Evolutionary conservation across 2,113 vertebrate genomes (phyloP).

Genomic region (Indri indri): DNA sequence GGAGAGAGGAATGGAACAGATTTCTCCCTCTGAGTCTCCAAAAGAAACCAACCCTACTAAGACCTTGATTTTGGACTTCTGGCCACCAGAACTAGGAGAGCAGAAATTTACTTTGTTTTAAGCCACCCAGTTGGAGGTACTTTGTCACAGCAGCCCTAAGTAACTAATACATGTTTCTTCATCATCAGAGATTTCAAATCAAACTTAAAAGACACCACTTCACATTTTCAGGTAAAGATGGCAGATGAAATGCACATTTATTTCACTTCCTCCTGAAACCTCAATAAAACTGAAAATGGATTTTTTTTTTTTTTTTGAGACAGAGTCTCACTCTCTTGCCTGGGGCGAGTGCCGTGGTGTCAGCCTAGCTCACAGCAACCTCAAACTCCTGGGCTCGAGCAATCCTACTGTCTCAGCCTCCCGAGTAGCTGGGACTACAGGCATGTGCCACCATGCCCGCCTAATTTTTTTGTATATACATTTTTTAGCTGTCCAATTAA

Average conservation of each 20-base stretch:
- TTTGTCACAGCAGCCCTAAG: not conserved
- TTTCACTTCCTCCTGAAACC: constrained; percentile 6
- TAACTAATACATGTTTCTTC: not conserved
- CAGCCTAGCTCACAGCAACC: too few species aligned
- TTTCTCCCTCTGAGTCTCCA: not conserved
- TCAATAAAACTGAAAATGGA: not conserved
- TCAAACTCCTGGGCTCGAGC: too few species aligned
- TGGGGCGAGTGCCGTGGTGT: too few species aligned
- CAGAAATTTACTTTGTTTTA: constrained; percentile 14
- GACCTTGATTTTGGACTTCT: not conserved
- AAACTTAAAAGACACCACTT: not conserved
- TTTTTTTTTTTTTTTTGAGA: too few species aligned
- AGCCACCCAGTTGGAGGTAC: not conserved
- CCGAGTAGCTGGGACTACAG: too few species aligned
- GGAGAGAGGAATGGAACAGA: not conserved
- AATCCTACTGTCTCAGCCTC: too few species aligned
- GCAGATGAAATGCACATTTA: not conserved
- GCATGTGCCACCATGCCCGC: too few species aligned
- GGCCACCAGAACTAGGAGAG: not conserved
- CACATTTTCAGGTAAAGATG: constrained; percentile 6
- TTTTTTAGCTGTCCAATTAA: too few species aligned
- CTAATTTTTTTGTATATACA: too few species aligned
- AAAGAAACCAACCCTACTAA: not conserved
- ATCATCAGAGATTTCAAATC: constrained; percentile 6
- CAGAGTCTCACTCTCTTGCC: too few species aligned